Conservation (phyloP, 64 coral and sea anemone genomes). For the Montipora efflorescens region DNA sequence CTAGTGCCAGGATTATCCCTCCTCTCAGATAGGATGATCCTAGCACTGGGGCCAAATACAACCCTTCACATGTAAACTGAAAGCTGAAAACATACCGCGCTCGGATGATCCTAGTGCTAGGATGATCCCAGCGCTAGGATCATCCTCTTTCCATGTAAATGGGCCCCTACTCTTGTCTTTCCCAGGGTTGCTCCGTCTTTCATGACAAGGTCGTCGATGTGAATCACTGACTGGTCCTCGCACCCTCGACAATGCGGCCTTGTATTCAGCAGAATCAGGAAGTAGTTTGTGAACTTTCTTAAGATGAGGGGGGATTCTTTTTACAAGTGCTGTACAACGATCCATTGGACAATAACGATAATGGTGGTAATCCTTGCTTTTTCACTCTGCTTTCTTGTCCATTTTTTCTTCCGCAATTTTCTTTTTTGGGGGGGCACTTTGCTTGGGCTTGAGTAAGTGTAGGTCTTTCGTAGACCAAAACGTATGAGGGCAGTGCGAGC, state of each 20-base stretch:
- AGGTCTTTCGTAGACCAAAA: too few species aligned
- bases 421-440: conserved; percentile 16
- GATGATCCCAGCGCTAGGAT: too few species aligned
- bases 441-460: too few species aligned
- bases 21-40: too few species aligned
- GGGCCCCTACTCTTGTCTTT: conserved; percentile 37
- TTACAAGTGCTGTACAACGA: conserved; percentile 35
- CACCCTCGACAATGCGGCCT: conserved; percentile 29
- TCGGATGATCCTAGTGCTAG: too few species aligned
- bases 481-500: too few species aligned
- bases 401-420: neutral
- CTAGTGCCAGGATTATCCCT: too few species aligned
- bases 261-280: conserved; percentile 7
- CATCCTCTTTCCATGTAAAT: too few species aligned
- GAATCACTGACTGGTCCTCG: conserved; percentile 21
- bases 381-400: too few species aligned
- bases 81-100: too few species aligned
- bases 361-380: conserved; percentile 44
- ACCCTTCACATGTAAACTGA: too few species aligned
- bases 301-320: conserved; percentile 44
- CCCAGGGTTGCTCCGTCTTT: conserved; percentile 31
- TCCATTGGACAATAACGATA: conserved; percentile 35
- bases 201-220: conserved; percentile 20
- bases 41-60: too few species aligned
- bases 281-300: conserved; percentile 15